These are phyloP conservation scores for Parazoanthus darwini DNA, from an alignment of 92 coral and sea anemone species.

Conservation along the genomic window DNA sequence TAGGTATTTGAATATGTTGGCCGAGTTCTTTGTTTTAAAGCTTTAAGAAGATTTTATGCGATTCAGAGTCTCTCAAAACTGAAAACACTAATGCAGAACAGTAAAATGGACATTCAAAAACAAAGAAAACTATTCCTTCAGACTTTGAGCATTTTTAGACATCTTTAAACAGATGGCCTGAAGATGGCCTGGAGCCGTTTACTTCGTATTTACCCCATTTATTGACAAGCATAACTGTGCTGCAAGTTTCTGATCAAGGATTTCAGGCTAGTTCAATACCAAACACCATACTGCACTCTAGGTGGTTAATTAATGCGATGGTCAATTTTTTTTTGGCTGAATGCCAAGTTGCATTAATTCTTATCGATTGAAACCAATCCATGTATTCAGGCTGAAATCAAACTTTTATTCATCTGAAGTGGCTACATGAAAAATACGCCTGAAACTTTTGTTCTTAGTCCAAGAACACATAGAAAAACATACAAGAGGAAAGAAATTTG, in stretches of 20 bases:
- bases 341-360: constrained; percentile 29
- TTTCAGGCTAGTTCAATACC: background rate
- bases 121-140: background rate
- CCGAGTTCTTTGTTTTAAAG: constrained; percentile 1
- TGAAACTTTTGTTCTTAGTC: background rate
- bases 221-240: background rate
- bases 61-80: background rate
- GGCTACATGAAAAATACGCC: background rate
- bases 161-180: background rate
- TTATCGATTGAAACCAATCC: background rate
- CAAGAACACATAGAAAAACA: background rate
- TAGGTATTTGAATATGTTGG: constrained; percentile 28
- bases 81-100: background rate
- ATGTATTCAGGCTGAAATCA: background rate
- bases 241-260: background rate
- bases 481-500: background rate
- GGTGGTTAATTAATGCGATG: constrained; percentile 25
- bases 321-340: constrained; percentile 30
- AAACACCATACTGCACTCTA: background rate
- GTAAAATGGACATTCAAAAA: constrained; percentile 5
- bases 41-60: background rate
- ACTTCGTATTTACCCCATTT: background rate
- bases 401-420: background rate
- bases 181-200: background rate
- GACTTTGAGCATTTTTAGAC: background rate